phyloP scores from a whole-genome alignment of 2,797 vertebrate species.

The Sphenopsis melanotis region DNA sequence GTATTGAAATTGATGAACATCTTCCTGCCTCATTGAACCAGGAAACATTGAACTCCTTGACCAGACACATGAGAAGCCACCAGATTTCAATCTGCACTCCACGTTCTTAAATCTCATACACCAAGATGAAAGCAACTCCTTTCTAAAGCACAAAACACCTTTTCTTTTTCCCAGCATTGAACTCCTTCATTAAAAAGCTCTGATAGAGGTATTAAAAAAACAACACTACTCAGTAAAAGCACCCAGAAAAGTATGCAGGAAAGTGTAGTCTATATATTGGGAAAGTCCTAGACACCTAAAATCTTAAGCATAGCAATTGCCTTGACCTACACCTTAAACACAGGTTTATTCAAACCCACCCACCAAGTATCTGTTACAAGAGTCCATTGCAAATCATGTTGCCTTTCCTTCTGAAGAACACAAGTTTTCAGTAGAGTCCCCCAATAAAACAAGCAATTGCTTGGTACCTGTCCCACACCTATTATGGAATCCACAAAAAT shows the following conservation, averaged over 20 bases:
- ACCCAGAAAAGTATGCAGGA: background rate
- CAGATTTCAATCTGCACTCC: background rate
- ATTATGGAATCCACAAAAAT: background rate
- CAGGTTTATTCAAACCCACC: background rate
- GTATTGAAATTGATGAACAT: background rate
- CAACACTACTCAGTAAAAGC: background rate
- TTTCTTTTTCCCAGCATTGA: background rate
- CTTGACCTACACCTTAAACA: background rate
- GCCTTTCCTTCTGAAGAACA: background rate
- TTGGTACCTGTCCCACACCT: background rate
- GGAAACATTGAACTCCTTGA: background rate
- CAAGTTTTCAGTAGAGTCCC: background rate
- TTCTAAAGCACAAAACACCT: background rate
- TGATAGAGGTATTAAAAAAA: background rate
- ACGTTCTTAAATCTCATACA: background rate
- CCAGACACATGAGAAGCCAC: background rate
- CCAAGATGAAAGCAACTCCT: background rate
- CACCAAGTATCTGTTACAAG: background rate
- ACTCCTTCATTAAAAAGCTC: background rate
- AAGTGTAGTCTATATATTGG: background rate
- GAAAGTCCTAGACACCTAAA: background rate
- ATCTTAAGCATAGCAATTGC: background rate
- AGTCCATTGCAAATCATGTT: background rate
- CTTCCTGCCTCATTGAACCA: background rate
- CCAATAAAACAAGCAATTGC: background rate